These are phyloP conservation scores for Platanista minor DNA, from an alignment of 2,113 vertebrate species.

Conservation along the genomic window DNA sequence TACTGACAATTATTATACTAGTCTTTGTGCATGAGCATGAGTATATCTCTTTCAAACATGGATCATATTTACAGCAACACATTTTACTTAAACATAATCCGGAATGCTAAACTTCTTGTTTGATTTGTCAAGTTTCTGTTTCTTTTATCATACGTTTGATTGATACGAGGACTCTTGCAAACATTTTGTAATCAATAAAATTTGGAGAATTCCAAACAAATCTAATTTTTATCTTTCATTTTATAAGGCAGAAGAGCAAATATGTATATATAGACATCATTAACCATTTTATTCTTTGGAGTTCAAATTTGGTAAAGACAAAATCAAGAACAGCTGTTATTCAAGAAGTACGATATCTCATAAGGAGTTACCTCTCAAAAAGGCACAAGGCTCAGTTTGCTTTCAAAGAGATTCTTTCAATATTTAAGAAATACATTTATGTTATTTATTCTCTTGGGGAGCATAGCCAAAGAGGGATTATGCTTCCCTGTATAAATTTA, in stretches of 20 bases:
- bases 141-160: neutral
- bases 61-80: neutral
- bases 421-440: neutral
- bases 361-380: neutral
- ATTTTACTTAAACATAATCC: neutral
- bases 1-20: neutral
- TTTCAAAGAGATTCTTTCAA: neutral
- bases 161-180: neutral
- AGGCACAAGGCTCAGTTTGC: neutral
- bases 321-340: neutral
- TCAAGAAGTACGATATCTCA: neutral
- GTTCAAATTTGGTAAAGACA: constrained; percentile 2
- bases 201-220: constrained; percentile 9
- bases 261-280: neutral
- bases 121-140: neutral
- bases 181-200: constrained; percentile 41
- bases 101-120: neutral
- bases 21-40: neutral
- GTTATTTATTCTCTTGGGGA: constrained; percentile 8
- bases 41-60: neutral
- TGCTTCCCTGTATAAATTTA: neutral
- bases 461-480: neutral
- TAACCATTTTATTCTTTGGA: neutral
- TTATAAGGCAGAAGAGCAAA: neutral
- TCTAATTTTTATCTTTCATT: neutral